Base-by-base conservation (phyloP, 2,113 vertebrate genomes). In the Nyctereutes procyonoides region DNA sequence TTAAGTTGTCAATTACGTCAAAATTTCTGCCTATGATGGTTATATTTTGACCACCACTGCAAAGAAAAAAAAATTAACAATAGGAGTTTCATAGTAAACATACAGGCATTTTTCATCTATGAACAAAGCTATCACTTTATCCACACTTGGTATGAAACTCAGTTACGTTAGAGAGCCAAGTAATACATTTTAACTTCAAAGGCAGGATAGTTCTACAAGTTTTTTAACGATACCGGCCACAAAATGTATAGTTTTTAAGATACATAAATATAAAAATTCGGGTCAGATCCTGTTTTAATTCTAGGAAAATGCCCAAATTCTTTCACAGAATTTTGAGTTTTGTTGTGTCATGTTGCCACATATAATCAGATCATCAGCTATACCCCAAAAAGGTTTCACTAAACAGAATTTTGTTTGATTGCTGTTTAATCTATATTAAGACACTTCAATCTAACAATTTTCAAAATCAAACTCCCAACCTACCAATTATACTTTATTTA, bases 21-120 rank as follows among this genome's bases (percentile, higher is more conserved):
- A 99, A 97, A 95, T 99, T 98, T 86, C 96, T 98, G 53, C 99
- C 99, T 14, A 0, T 38, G 1, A 99, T 94, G 16, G 96, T 98
- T 97, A 99, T 98, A 22, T 88, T 99, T 97, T 99, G 99, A 91
- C 98, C 99, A 88, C 99, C 99, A 90, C 99, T 99, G 92, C 74
- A 98, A 85, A 87, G 98, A 77, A 98, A 20, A 97, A 93, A 87
- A n/a, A 43, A 43, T 43, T 97, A 71, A 73, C 79, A 67, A 96
- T 30, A 67, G 17, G 24, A 10, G 84, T 90, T 48, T 84, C 26
- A 71, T 30, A 92, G 8, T 88, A 85, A 69, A 60, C 15, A 63
- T 16, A 48, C 1, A 56, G 81, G 77, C 14, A 16, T 71, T 94
- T 79, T 32, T 58, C 76, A 17, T 71, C 38, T 62, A 48, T 12